A percentile compares a stretch with the other conserved stretches of the same genome.
Evolutionary conservation across 2,888 invertebrate species (phyloP).

Genomic region (Cephus sareptanus): DNA sequence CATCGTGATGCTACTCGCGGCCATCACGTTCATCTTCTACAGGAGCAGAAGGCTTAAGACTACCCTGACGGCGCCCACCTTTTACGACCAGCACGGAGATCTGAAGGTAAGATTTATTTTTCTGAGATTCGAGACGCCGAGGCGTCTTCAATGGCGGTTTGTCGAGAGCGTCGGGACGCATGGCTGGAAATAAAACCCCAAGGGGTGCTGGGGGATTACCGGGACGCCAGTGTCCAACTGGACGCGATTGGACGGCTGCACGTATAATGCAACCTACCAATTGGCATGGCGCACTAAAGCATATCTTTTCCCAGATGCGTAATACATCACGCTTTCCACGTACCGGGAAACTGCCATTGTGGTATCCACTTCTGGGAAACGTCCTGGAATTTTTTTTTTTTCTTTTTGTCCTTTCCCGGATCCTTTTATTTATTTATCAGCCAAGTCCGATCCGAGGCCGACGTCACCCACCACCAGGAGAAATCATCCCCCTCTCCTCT

Average conservation of each 20-base stretch:
- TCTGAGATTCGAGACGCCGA: neutral
- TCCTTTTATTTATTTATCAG: constrained; percentile 28
- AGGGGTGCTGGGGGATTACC: neutral
- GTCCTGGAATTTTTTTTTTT: neutral
- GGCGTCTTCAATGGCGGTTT: neutral
- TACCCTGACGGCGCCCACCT: constrained; percentile 54
- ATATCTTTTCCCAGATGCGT: neutral
- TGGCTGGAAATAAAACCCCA: neutral
- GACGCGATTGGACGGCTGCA: neutral
- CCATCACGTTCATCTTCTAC: constrained; percentile 78
- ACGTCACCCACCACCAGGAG: neutral
- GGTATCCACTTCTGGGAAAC: neutral
- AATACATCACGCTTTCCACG: neutral
- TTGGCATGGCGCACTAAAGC: neutral
- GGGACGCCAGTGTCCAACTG: neutral
- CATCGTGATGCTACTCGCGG: constrained; percentile 76
- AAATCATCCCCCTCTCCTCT: neutral
- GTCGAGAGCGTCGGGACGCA: neutral
- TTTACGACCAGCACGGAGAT: constrained; percentile 58
- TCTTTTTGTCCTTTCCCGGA: neutral
- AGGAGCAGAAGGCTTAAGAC: constrained; percentile 72
- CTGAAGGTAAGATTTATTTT: constrained; percentile 48
- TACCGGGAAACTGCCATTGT: neutral
- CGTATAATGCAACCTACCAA: neutral
- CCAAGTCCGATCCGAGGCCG: constrained; percentile 6